Conservation (phyloP, 2,113 vertebrate genomes). For the Tyto alba region DNA sequence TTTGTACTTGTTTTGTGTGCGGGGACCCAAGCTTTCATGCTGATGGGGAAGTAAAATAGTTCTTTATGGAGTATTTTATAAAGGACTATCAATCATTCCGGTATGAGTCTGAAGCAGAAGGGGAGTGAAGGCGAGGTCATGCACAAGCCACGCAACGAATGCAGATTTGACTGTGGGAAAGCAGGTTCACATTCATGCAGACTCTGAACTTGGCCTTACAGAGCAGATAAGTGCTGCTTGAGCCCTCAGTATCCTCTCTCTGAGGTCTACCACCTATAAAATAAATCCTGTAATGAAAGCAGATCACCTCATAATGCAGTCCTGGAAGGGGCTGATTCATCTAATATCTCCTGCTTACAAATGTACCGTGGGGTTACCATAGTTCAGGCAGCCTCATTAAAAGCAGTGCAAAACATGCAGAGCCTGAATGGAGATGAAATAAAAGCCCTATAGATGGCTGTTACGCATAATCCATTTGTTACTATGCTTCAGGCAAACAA, state of each 20-base stretch:
- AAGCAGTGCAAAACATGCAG: slow-evolving; percentile 32
- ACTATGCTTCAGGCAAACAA: slow-evolving; percentile 11
- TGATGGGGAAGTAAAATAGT: slow-evolving; percentile 30
- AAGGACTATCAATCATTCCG: slow-evolving; percentile 54
- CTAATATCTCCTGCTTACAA: slow-evolving; percentile 64
- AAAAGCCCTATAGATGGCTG: slow-evolving; percentile 49
- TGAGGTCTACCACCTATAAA: slow-evolving; percentile 48
- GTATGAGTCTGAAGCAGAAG: slow-evolving; percentile 12
- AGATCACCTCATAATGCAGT: slow-evolving; percentile 56
- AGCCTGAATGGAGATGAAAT: slow-evolving; percentile 54
- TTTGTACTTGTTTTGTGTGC: neutral
- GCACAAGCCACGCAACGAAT: neutral
- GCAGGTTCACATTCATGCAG: neutral
- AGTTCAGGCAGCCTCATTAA: slow-evolving; percentile 72
- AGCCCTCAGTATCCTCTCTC: neutral
- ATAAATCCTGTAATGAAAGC: slow-evolving; percentile 60
- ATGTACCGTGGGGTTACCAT: slow-evolving; percentile 73
- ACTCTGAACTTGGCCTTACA: slow-evolving; percentile 26
- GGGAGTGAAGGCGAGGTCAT: slow-evolving; percentile 22
- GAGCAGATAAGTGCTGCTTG: neutral
- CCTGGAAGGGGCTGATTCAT: slow-evolving; percentile 55
- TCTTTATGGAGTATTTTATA: slow-evolving; percentile 46
- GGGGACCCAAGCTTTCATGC: slow-evolving; percentile 5
- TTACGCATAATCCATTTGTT: slow-evolving; percentile 36
- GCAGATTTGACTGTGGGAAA: slow-evolving; percentile 57